Evolutionary conservation across 2,888 invertebrate genomes (phyloP).

Genomic region (Emmelina monodactyla): DNA sequence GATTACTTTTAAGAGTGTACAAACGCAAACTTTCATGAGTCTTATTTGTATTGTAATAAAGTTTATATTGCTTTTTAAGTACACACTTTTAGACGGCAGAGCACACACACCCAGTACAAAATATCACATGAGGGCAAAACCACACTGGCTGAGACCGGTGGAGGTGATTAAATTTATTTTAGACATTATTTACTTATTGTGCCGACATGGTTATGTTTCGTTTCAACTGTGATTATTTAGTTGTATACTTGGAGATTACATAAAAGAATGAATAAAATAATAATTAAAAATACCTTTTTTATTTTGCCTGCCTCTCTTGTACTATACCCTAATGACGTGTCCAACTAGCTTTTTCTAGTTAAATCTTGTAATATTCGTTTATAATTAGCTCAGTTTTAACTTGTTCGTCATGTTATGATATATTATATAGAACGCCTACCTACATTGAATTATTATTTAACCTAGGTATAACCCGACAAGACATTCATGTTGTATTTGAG

Average conservation of each 20-base stretch:
- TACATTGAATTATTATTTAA: too few relatives aligned
- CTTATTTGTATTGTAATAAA: background rate
- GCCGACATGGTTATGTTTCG: slow-evolving; percentile 56
- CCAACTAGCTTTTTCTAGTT: too few relatives aligned
- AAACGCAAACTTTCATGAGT: too few relatives aligned
- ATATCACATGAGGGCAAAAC: slow-evolving; percentile 16
- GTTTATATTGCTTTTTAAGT: slow-evolving; percentile 5
- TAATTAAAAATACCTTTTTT: slow-evolving; percentile 16
- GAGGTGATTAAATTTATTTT: slow-evolving; percentile 38
- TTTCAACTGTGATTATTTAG: slow-evolving; percentile 70
- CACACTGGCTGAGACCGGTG: slow-evolving; percentile 24
- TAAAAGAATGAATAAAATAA: slow-evolving; percentile 64
- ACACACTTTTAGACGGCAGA: slow-evolving; percentile 40
- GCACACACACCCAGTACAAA: slow-evolving; percentile 57
- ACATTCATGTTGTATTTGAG: too few relatives aligned
- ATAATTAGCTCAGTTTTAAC: too few relatives aligned
- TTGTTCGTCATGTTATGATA: too few relatives aligned
- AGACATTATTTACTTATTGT: slow-evolving; percentile 34
- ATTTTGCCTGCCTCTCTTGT: too few relatives aligned
- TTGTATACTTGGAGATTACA: slow-evolving; percentile 67
- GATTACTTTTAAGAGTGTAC: too few relatives aligned
- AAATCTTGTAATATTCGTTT: too few relatives aligned
- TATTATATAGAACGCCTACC: too few relatives aligned
- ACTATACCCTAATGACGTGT: too few relatives aligned
- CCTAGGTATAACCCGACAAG: too few relatives aligned